A percentile compares a stretch with the other conserved stretches of the same genome.
phyloP scores from a whole-genome alignment of 1,140 invertebrate species.

The Scaptomyza hsui region DNA sequence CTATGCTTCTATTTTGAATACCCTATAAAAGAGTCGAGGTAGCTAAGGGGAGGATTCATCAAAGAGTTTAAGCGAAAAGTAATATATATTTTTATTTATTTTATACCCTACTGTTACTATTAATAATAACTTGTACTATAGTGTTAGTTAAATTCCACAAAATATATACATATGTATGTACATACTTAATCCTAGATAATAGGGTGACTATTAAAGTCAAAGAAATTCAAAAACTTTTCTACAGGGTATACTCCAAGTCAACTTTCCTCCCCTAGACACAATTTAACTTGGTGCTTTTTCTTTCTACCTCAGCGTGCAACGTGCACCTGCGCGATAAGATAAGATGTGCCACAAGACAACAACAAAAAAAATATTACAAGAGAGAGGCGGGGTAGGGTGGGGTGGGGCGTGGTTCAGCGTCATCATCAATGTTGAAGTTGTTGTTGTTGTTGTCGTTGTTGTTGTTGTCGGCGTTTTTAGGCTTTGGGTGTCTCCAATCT shows the following conservation, averaged over 20 bases:
- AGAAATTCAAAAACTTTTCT: background rate
- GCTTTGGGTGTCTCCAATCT: constrained; percentile 50
- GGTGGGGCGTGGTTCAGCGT: constrained; percentile 5
- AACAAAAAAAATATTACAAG: background rate
- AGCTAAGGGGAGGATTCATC: too few relatives aligned
- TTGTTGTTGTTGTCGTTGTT: constrained; percentile 2
- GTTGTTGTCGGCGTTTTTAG: constrained; percentile 36
- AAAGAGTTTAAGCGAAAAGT: too few relatives aligned
- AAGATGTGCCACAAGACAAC: constrained; percentile 59
- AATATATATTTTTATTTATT: too few relatives aligned
- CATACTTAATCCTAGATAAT: too few relatives aligned
- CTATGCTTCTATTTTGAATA: constrained; percentile 42
- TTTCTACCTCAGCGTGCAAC: constrained; percentile 45
- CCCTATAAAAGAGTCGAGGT: too few relatives aligned
- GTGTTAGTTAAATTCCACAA: too few relatives aligned
- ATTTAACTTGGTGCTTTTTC: background rate
- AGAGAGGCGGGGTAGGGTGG: background rate
- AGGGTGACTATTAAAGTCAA: too few relatives aligned
- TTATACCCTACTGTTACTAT: too few relatives aligned
- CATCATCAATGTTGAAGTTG: constrained; percentile 7
- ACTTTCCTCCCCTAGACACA: background rate
- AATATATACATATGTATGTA: too few relatives aligned
- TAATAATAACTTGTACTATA: too few relatives aligned
- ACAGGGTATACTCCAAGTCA: background rate
- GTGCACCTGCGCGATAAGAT: constrained; percentile 81